phyloP scores from a whole-genome alignment of 2,888 invertebrate genomes.

The Entomobrya proxima region DNA sequence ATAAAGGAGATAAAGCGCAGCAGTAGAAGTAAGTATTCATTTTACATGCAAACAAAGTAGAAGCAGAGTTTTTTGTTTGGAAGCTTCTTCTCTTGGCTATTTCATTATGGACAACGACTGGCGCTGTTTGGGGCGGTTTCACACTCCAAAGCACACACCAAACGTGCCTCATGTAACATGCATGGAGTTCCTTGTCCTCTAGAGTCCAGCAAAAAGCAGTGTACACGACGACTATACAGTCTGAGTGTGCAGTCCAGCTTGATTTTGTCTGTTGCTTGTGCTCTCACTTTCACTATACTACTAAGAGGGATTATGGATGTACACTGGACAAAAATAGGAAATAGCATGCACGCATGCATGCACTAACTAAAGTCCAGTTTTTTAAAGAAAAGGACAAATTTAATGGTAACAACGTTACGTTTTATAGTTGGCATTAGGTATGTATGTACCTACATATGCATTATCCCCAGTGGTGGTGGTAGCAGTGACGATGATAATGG shows the following conservation, averaged over 20 bases:
- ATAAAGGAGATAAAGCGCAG: background rate
- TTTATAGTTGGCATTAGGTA: background rate
- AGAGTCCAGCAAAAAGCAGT: too few species aligned
- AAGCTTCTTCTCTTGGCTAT: constrained; percentile 32
- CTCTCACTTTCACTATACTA: background rate
- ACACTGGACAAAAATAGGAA: too few species aligned
- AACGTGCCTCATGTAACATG: constrained; percentile 49
- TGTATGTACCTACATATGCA: background rate
- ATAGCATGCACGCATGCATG: too few species aligned
- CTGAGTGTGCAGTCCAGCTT: background rate
- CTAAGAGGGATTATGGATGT: background rate
- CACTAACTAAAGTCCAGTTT: too few species aligned
- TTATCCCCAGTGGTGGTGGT: background rate
- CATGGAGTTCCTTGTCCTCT: constrained; percentile 21
- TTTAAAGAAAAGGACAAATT: background rate
- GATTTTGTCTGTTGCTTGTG: constrained; percentile 17
- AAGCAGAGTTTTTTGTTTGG: background rate
- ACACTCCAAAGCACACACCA: constrained; percentile 57
- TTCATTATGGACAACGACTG: constrained; percentile 58
- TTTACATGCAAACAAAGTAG: constrained; percentile 37
- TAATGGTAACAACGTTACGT: background rate
- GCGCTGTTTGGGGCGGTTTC: constrained; percentile 60
- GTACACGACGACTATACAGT: background rate
- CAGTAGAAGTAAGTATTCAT: background rate
- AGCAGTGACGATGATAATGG: background rate